Base-by-base conservation (phyloP, 2,113 vertebrate species). In the Mus pahari region DNA sequence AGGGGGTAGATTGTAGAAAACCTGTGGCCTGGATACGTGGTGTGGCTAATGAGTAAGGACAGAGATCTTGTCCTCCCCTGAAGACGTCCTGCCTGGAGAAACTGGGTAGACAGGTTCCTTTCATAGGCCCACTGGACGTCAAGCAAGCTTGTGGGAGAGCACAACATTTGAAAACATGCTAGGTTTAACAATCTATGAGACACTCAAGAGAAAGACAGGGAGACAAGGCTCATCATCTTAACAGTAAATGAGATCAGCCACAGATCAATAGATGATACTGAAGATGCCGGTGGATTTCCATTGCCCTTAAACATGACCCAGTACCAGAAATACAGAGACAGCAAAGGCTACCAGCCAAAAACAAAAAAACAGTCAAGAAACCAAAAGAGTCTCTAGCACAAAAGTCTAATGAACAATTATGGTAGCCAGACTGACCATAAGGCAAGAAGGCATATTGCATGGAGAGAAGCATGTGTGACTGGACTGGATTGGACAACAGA, bases 111-210 rank as follows among this genome's bases (percentile, higher is more conserved):
- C 74, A 3, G 60, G 45, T 73, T 96, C 81, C 91, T 92, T 86
- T 91, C 64, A 60, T 74, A 91, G 71, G 84, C 81, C 94, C 89
- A 74, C 74, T 45, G 48, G 66, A 71, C 58, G 92, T 86, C 12
- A 48, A 84, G 73, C 55, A 90, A 12, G 48, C n/a, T 64, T 74
- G 31, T 28, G 12, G 53, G 24, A 58, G 48, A 78, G 45, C n/a
- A 79, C 60, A 42, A 75, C 79, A 73, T 81, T 66, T 91, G 22
- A 17, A 45, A 78, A 91, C 24, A 89, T 48, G 53, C 2, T 74
- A 20, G 92, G 39, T 78, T 82, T 86, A 94, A 93, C 62, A 17
- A 79, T 70, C 79, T 91, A 50, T 73, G 19, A 89, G 78, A 92
- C 89, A 92, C 22, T 78, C n/a, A 31, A 62, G 26, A 31, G 75